phyloP scores from a whole-genome alignment of 2,797 vertebrate species.

The Aulostomus chinensis region DNA sequence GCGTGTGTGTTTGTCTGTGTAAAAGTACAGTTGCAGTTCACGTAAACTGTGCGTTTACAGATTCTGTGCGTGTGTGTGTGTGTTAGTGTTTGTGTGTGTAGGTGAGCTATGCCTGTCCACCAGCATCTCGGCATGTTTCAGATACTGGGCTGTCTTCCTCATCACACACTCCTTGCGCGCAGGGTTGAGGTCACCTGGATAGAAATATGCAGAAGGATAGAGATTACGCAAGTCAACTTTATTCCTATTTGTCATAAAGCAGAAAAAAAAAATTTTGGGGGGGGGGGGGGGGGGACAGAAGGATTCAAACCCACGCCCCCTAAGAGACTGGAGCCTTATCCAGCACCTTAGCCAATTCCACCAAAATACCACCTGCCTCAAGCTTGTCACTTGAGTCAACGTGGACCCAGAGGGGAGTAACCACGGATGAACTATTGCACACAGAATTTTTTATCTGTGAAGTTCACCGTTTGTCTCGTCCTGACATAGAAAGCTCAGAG shows the following conservation, averaged over 20 bases:
- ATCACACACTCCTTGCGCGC: conserved; percentile 83
- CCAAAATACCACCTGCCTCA: conserved; percentile 80
- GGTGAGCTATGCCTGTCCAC: conserved; percentile 70
- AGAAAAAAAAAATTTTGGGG: no score
- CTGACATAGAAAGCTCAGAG: no score
- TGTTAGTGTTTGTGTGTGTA: conserved; percentile 52
- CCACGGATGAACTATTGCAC: no score
- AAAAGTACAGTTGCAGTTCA: background rate
- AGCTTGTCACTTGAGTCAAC: no score
- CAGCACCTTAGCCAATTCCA: conserved; percentile 87
- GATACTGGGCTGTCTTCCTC: conserved; percentile 84
- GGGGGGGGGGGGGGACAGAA: no score
- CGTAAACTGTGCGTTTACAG: conserved; percentile 17
- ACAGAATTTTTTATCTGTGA: no score
- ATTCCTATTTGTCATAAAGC: conserved; percentile 21
- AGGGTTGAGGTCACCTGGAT: conserved; percentile 81
- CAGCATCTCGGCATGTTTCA: conserved; percentile 85
- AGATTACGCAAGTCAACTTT: no score
- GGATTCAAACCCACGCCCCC: conserved; percentile 83
- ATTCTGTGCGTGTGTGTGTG: conserved; percentile 25
- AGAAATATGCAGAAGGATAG: conserved; percentile 3
- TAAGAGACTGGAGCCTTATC: conserved; percentile 86
- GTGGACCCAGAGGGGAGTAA: no score
- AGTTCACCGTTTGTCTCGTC: no score
- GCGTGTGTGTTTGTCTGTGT: background rate